Evolutionary conservation across 2,113 vertebrate genomes (phyloP), one percentile per base, ranked within the genome.

Genomic region (Lycaon pictus): DNA sequence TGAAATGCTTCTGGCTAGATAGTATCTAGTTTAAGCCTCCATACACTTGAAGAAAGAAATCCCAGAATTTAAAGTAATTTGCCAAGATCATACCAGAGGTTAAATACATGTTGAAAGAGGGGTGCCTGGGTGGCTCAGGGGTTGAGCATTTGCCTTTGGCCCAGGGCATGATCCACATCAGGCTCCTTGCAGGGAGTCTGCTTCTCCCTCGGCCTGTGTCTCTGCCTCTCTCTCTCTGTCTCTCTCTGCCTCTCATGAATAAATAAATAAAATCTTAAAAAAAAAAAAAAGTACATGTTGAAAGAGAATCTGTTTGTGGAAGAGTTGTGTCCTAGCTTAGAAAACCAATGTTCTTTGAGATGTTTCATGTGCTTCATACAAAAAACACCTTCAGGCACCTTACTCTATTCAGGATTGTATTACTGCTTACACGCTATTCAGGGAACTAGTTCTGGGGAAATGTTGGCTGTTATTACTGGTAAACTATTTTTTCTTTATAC

Each of bases 231-330:
- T 43, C 43, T 43, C 43, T 43, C 43, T 43, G 43, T 43, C 43
- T 43, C 43, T 43, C 43, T 43, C 43, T 43, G 43, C 43, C 43
- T 43, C 43, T 43, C 43, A 7, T 43, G 43, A 43, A 43, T 43
- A 43, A 43, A 43, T 43, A 43, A 43, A 43, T 43, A 43, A 43
- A 43, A 43, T 43, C 43, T 43, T 43, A 43, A 43, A 43, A 43
- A 43, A 43, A 43, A 43, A 43, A 43, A 43, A 43, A 62, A 90
- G 72, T 89, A 63, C 51, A 43, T 37, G 29, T 27, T 81, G 37
- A 92, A 35, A 93, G 35, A 93, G 63, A 85, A 63, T 60, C 55
- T 89, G 13, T 84, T 92, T 88, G 63, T 53, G 58, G 83, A 88
- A 96, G 37, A 53, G 51, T 25, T 84, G 1, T 71, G 48, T 79